Evolutionary conservation across 2,888 invertebrate species (phyloP), one percentile per base, ranked within the genome.

Genomic region (Zootermopsis nevadensis): DNA sequence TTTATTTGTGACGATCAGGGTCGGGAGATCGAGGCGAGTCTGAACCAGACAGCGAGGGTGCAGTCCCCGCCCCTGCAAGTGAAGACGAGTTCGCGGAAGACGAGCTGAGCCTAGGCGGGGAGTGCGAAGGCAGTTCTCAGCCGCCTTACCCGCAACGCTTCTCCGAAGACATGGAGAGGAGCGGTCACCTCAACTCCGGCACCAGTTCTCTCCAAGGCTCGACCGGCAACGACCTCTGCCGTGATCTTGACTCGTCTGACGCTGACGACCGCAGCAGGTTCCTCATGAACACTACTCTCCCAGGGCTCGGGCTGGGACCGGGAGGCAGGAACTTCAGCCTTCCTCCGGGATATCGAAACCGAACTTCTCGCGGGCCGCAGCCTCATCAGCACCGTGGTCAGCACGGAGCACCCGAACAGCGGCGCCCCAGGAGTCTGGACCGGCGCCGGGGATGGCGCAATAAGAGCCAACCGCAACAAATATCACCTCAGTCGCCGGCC

Each of bases 11-110:
- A 42, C 27, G 79, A 84, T 74, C 84, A 87, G 82, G 87, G 86
- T 87, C 87, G 19, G 86, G 86, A 74, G 87, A 93, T 92, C 92
- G 92, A 85, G 91, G 93, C 84, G 90, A 90, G 81, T 91, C 93
- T 85, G 93, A 94, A 87, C 92, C 92, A 81, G 92, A 94, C 86
- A 92, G 84, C 66, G 85, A 84, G 77, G 84, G 77, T 53, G 83
- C 60, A 7, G 84, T 79, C 10, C 80, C 79, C 31, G 94, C 93
- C 22, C 91, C 93, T 60, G 94, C 93, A 87, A 95, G 95, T 88
- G 96, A 96, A 88, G 96, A 96, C 87, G 96, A 96, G 87, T 96
- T 96, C 88, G 96, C 96, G 79, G 96, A 96, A 89, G 96, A 96
- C 88, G 96, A 96, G 88, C 91, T 96, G 24, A 90, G 90, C 84